Percentiles rank a stretch among this genome's conserved stretches.
phyloP scores from a whole-genome alignment of 1,140 invertebrate genomes.

The Sarcophaga bullata region DNA sequence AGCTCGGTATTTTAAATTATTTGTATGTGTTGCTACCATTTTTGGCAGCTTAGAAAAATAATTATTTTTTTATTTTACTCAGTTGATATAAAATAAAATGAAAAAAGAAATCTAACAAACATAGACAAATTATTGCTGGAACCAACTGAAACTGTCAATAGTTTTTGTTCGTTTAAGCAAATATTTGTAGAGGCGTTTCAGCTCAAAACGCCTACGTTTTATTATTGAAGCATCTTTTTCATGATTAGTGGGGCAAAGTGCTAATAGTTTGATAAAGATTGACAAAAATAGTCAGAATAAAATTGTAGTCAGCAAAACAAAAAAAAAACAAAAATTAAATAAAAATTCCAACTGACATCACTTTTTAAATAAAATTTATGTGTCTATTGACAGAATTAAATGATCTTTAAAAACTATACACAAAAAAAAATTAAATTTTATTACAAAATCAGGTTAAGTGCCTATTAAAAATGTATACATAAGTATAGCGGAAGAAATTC shows the following conservation, averaged over 20 bases:
- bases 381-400: slow-evolving; percentile 7
- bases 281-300: no score
- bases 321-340: no score
- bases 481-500: no score
- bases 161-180: background rate
- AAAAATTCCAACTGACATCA: background rate
- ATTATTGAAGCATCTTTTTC: background rate
- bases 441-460: background rate
- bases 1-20: no score
- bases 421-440: background rate
- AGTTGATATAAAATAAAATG: no score
- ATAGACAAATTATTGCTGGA: background rate
- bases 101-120: background rate
- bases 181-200: background rate
- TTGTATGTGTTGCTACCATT: background rate
- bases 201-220: background rate
- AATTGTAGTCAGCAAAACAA: no score
- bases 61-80: background rate
- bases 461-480: no score
- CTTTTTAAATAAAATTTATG: slow-evolving; percentile 10
- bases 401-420: background rate
- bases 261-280: background rate
- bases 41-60: background rate
- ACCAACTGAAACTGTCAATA: no score
- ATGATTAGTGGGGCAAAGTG: slow-evolving; percentile 20